phyloP scores from a whole-genome alignment of 1,140 invertebrate genomes.

The Meloidogyne chitwoodi region DNA sequence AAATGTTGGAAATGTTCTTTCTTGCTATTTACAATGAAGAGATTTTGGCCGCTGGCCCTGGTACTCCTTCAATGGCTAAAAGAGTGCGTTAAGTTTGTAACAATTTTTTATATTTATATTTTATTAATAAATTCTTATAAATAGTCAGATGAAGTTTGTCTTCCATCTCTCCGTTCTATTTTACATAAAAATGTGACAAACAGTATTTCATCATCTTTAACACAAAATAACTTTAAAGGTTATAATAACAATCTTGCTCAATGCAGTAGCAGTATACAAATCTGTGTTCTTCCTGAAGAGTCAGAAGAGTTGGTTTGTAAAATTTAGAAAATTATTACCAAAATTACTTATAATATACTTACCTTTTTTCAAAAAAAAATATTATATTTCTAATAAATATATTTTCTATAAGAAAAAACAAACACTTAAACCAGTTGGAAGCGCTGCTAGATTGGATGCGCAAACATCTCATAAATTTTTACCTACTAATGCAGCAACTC shows the following conservation, averaged over 20 bases:
- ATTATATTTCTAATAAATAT: background rate
- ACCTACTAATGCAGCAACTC: background rate
- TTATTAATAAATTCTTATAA: background rate
- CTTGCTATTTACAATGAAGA: conserved; percentile 58
- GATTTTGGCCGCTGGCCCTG: conserved; percentile 47
- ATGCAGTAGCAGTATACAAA: background rate
- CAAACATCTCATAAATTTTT: background rate
- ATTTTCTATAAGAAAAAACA: background rate
- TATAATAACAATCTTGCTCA: background rate
- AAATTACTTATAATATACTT: too few relatives aligned
- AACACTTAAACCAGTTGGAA: background rate
- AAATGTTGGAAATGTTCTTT: conserved; percentile 54
- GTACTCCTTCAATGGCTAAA: conserved; percentile 43
- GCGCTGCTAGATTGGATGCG: background rate
- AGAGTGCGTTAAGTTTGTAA: conserved; percentile 32
- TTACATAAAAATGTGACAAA: background rate
- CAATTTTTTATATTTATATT: too few relatives aligned
- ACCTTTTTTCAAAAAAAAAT: too few relatives aligned
- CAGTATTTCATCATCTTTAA: background rate
- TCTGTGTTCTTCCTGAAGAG: background rate
- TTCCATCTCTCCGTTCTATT: background rate
- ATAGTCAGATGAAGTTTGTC: background rate
- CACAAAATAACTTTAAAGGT: background rate
- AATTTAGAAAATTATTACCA: background rate
- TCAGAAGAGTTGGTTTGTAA: background rate